A percentile compares a stretch with the other conserved stretches of the same genome.
These are phyloP conservation scores for Diadema setosum DNA, from an alignment of 35 echinoderm and acorn worm genomes.

Conservation along the genomic window DNA sequence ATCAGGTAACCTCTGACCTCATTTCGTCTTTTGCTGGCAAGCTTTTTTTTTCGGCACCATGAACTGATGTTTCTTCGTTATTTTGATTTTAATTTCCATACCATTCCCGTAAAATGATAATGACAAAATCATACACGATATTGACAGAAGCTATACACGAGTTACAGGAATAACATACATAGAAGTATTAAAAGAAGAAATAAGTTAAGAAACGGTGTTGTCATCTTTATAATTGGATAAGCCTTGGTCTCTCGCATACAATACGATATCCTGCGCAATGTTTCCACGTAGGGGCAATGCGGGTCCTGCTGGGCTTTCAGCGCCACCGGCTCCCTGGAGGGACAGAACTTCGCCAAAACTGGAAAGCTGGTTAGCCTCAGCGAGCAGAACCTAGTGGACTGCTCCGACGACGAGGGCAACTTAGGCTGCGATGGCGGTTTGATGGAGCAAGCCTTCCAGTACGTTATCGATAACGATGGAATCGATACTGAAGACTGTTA, in stretches of 20 bases:
- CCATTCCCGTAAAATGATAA: too few species aligned
- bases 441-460: slow-evolving; percentile 77
- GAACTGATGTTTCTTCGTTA: too few species aligned
- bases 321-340: slow-evolving; percentile 57
- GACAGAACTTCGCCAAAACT: slow-evolving; percentile 63
- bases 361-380: slow-evolving; percentile 71
- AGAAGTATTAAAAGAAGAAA: not conserved
- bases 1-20: too few species aligned
- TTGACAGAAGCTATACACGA: not conserved
- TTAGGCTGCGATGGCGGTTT: slow-evolving; percentile 55
- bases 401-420: slow-evolving; percentile 56
- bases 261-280: slow-evolving; percentile 59
- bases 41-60: too few species aligned
- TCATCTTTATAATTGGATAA: slow-evolving; percentile 1
- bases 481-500: slow-evolving; percentile 78
- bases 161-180: not conserved
- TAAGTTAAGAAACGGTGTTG: not conserved
- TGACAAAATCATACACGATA: not conserved
- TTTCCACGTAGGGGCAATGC: slow-evolving; percentile 25
- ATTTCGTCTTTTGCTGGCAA: too few species aligned
- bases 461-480: slow-evolving; percentile 52
- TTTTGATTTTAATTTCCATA: too few species aligned
- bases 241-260: slow-evolving; percentile 22
- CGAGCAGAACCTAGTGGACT: slow-evolving; percentile 79
- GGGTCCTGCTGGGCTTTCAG: slow-evolving; percentile 84